Conservation (phyloP, 2,888 invertebrate genomes). For the Lissocephala sabroskyi region DNA sequence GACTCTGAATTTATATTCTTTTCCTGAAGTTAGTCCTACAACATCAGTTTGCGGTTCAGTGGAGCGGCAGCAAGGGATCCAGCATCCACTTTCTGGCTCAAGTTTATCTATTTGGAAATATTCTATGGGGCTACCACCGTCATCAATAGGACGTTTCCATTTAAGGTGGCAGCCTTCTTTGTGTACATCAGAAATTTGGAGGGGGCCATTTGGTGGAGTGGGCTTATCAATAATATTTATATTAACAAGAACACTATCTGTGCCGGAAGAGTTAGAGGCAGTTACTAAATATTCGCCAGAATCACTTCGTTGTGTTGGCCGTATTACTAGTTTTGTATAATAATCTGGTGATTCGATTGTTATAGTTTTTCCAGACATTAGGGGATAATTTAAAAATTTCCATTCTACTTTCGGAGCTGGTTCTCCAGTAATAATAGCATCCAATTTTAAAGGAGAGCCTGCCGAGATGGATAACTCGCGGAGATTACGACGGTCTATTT, state of each 20-base stretch:
- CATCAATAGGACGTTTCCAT: constrained; percentile 96
- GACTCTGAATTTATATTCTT: constrained; percentile 97
- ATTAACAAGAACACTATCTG: constrained; percentile 85
- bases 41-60: constrained; percentile 87
- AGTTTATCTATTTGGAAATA: constrained; percentile 97
- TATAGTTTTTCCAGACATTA: constrained; percentile 80
- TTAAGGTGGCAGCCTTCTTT: constrained; percentile 94
- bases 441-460: constrained; percentile 93
- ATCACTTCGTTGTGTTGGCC: constrained; percentile 86
- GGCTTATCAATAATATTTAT: constrained; percentile 92
- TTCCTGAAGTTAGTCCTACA: constrained; percentile 88
- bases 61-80: constrained; percentile 90
- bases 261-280: constrained; percentile 90
- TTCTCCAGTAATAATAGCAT: constrained; percentile 94
- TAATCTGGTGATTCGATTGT: constrained; percentile 89
- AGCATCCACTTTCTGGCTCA: constrained; percentile 90
- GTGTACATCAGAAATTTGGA: constrained; percentile 90
- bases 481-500: constrained; percentile 94
- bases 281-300: constrained; percentile 90
- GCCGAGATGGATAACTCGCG: constrained; percentile 92
- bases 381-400: constrained; percentile 87
- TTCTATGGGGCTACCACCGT: constrained; percentile 95
- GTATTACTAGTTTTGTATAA: constrained; percentile 87
- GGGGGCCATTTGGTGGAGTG: constrained; percentile 88
- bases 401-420: constrained; percentile 95